Base-by-base conservation (phyloP, 2,888 invertebrate species). In the Diadegma fenestrale region DNA sequence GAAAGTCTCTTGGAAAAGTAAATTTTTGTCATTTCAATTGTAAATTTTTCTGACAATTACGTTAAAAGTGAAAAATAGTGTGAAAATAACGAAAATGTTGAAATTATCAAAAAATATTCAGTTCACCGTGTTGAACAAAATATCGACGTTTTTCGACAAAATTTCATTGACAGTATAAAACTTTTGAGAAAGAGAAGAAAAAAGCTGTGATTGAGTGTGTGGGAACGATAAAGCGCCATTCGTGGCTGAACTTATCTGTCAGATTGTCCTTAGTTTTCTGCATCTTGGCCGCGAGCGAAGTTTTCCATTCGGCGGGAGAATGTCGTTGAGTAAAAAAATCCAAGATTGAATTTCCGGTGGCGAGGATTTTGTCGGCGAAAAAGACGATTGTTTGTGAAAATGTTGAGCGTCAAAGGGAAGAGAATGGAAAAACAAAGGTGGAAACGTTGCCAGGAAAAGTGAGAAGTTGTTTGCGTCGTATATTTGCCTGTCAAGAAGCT, bases 211-310 rank as follows among this genome's bases (percentile, higher is more conserved):
- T 22, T 64, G 8, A 26, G 30, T 4, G 43, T 77, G 22, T 43
- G 68, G 58, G 48, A 30, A 51, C 72, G 45, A 71, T 64, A 76
- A 84, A 84, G 75, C 66, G 75, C 64, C 76, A n/a, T 83, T 51
- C 72, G 73, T 71, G 76, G 76, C 43, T 76, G 26, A 84, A 84
- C 84, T 84, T 84, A 84, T 84, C 84, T 84, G 71, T 80, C 64
- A 80, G 33, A 72, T 84, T 71, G n/a, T 45, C 45, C 69, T 80
- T 61, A 58, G 43, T 64, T 66, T 45, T 37, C 64, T 66, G 41
- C 22, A 37, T 43, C 41, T 41, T 17, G 3, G 45, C 6, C 68
- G 43, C 8, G 37, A 26, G n/a, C 19, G 64, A 73, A 63, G 37
- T 26, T 19, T 68, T 75, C 41, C 66, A 30, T 37, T 37, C 1